Evolutionary conservation across 2,888 invertebrate genomes (phyloP), one percentile per base, ranked within the genome.

Genomic region (Mesorhabditis spiculigera): DNA sequence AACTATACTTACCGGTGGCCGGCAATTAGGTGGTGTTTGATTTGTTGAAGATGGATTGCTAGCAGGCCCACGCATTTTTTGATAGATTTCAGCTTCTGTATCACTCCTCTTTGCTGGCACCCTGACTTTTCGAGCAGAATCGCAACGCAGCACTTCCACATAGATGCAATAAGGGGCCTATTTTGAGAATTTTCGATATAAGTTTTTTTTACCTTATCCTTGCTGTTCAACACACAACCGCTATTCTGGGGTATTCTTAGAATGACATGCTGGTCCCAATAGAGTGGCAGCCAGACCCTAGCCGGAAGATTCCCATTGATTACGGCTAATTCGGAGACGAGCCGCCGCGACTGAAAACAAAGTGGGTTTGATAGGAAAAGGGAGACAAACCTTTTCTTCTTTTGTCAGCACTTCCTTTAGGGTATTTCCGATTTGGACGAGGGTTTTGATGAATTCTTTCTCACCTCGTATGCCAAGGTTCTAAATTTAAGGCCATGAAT

Each of bases 121-220:
- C 28, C 45, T 58, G 10, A 73, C 71, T 5, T 58, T 68, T 6
- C 43, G 43, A 5, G 68, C 66, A 42, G 69, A 69, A 13, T 69
- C 63, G 50, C 72, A 71, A 8, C 72, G 72, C 5, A 89, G 73
- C 5, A 95, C 95, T 89, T 98, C 98, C 71, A 97, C 93, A 88
- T 97, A 98, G 86, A 98, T 92, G 86, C 98, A 93, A 88, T 95
- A 98, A 0, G 98, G 98, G 66, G 97, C 95, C 91, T 92, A 80
- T 10, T 76, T 74, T 61, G 45, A 50, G n/a, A 41, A 8, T 63
- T 3, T 63, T 44, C 4, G 50, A 4, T 43, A 66, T 28, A 43
- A 73, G 45, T 1, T 50, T 50, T 50, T n/a, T 75, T 77, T 86
- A 91, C 92, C 90, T 94, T 95, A 87, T 95, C 95, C 89, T 99